Evolutionary conservation across 2,113 vertebrate genomes (phyloP), one percentile per base, ranked within the genome.

Genomic region (Oryzias celebensis): DNA sequence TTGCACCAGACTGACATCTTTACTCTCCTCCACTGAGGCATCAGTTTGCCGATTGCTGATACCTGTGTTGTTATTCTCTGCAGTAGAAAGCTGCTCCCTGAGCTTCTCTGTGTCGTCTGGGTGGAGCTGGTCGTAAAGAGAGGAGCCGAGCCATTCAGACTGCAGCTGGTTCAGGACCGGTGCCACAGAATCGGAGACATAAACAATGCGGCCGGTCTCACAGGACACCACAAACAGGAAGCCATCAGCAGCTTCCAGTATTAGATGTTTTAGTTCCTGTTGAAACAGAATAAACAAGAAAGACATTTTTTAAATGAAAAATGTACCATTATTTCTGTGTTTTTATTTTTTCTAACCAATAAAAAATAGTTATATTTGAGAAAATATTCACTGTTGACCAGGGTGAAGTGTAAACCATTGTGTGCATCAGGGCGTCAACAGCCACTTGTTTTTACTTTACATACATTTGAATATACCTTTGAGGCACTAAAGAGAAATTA

Each of bases 221-320:
- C 97, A 99, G 0, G 97, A 98, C 65, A 96, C 97, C 24, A 99
- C 97, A 44, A 99, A 99, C 31, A 99, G 91, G 82, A 99, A 99
- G 17, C 97, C 97, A 0, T 99, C 97, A 0, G 96, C 97, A 0
- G 97, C 97, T 76, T 98, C 97, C 52, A 99, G 82, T 69, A 99
- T 96, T 72, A 98, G 89, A 84, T 99, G 97, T 66, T 99, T 98
- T 63, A 99, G 91, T 3, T 98, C 97, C 97, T 99, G 65, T 2
- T 46, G 17, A 67, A 44, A 63, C 1, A 59, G 10, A 52, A 46
- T 28, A 15, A 63, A 20, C 56, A 58, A 12, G 18, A 43, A 36
- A 36, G 36, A 36, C 12, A 3, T 12, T 12, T 12, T 36, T 36
- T 36, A 3, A 12, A 36, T 2, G 10, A 3, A 36, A 36, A 36